Evolutionary conservation across 2,113 vertebrate species (phyloP).

Genomic region (Boulengeromyrus knoepffleri): DNA sequence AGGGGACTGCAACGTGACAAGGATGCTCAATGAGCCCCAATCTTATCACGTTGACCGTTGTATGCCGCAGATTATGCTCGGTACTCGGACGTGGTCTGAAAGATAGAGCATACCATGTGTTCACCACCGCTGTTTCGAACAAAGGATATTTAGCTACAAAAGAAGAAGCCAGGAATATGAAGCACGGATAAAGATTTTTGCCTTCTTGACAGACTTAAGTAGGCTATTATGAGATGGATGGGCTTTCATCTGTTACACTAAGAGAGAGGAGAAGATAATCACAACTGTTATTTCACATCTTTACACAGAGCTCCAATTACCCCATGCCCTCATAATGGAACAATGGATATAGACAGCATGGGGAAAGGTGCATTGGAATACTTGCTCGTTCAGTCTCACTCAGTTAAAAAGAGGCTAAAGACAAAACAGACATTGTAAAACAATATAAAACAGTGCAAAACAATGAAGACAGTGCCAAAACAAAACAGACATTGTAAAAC

Average conservation of each 20-base stretch:
- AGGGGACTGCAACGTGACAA: slow-evolving; percentile 12
- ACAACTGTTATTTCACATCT: slow-evolving; percentile 55
- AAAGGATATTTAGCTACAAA: slow-evolving; percentile 52
- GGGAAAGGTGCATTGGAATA: background rate
- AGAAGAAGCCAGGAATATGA: slow-evolving; percentile 40
- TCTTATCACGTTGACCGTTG: slow-evolving; percentile 32
- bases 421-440: background rate
- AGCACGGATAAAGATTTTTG: slow-evolving; percentile 39
- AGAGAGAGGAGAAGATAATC: slow-evolving; percentile 58
- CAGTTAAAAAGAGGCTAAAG: background rate
- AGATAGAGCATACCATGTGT: slow-evolving; percentile 39
- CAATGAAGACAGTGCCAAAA: no score
- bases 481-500: no score
- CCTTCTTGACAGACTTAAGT: slow-evolving; percentile 55
- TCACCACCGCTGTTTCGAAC: slow-evolving; percentile 42
- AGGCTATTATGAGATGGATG: slow-evolving; percentile 56
- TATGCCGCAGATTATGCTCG: slow-evolving; percentile 49
- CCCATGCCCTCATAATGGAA: slow-evolving; percentile 36
- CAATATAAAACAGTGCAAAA: no score
- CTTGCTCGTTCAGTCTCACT: background rate
- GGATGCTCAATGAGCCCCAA: slow-evolving; percentile 32
- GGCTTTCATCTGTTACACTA: slow-evolving; percentile 60
- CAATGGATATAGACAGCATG: slow-evolving; percentile 31
- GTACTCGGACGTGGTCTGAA: slow-evolving; percentile 42
- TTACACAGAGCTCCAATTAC: slow-evolving; percentile 51